Conservation (phyloP, 2,888 invertebrate species). For the Hipparchia sbordonii region DNA sequence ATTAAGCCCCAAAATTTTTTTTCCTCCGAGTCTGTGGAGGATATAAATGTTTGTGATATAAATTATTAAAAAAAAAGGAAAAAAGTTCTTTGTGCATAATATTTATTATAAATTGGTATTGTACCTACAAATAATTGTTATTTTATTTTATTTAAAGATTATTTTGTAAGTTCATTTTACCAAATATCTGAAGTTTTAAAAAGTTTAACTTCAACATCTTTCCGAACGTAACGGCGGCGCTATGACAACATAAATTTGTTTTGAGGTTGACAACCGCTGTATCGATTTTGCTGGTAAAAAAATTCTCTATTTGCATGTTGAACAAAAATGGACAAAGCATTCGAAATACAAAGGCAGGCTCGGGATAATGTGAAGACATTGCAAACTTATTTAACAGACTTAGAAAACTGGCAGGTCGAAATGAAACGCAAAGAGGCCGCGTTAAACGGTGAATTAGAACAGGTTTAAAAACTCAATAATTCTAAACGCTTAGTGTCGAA, state of each 20-base stretch:
- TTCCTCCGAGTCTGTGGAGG: no score
- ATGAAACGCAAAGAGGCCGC: conserved; percentile 88
- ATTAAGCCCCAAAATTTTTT: no score
- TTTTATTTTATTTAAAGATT: no score
- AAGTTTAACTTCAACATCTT: background rate
- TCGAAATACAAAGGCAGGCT: conserved; percentile 87
- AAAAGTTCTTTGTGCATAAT: no score
- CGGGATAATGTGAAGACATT: conserved; percentile 88
- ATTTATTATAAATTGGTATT: no score
- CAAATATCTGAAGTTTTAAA: no score
- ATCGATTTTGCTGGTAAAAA: conserved; percentile 47
- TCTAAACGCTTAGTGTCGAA: conserved; percentile 46
- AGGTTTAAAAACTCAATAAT: conserved; percentile 61
- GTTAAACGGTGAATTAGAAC: conserved; percentile 74
- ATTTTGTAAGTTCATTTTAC: no score
- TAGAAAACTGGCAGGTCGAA: conserved; percentile 87
- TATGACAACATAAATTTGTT: conserved; percentile 42
- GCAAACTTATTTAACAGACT: conserved; percentile 86
- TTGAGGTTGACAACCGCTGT: conserved; percentile 45
- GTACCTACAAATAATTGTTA: no score
- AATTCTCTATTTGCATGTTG: conserved; percentile 40
- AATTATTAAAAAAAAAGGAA: no score
- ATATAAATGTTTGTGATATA: no score
- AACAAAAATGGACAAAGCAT: conserved; percentile 82
- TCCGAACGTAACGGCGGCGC: conserved; percentile 42